Evolutionary conservation across 2,797 vertebrate species (phyloP).

Genomic region (Erpetoichthys calabaricus): DNA sequence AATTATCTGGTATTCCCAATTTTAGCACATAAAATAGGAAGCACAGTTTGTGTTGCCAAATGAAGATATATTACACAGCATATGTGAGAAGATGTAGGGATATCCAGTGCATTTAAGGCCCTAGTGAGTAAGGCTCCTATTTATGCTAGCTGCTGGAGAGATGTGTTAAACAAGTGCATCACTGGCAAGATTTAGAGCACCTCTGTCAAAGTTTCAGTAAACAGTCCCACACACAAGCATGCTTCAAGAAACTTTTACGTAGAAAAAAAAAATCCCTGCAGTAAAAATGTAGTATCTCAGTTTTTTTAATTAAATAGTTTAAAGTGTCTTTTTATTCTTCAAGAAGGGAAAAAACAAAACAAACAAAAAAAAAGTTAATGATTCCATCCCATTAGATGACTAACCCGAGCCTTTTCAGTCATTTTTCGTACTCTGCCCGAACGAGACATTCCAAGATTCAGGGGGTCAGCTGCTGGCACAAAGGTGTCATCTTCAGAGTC

Average conservation of each 20-base stretch:
- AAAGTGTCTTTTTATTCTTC: conserved; percentile 13
- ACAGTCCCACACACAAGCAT: conserved; percentile 31
- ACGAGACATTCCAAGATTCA: conserved; percentile 89
- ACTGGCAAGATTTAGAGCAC: conserved; percentile 44
- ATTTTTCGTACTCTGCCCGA: conserved; percentile 92
- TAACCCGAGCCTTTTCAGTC: conserved; percentile 96
- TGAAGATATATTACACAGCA: no score
- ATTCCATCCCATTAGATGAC: conserved; percentile 98
- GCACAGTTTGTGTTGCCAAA: no score
- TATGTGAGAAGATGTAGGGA: conserved; percentile 9
- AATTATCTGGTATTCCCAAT: no score
- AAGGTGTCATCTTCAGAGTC: conserved; percentile 76
- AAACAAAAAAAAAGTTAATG: conserved; percentile 51
- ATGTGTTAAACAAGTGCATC: conserved; percentile 26
- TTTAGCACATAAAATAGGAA: no score
- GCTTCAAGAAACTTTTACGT: conserved; percentile 25
- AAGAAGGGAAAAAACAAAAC: conserved; percentile 1
- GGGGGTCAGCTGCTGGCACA: conserved; percentile 72
- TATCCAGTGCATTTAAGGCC: conserved; percentile 35
- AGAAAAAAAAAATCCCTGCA: conserved; percentile 77
- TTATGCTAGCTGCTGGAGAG: conserved; percentile 25
- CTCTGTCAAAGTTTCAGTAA: conserved; percentile 34
- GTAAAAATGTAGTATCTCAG: conserved; percentile 41
- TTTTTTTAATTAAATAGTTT: conserved; percentile 11
- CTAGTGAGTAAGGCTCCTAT: conserved; percentile 75